phyloP scores from a whole-genome alignment of 2,797 vertebrate species.

The Lagocephalus sceleratus region DNA sequence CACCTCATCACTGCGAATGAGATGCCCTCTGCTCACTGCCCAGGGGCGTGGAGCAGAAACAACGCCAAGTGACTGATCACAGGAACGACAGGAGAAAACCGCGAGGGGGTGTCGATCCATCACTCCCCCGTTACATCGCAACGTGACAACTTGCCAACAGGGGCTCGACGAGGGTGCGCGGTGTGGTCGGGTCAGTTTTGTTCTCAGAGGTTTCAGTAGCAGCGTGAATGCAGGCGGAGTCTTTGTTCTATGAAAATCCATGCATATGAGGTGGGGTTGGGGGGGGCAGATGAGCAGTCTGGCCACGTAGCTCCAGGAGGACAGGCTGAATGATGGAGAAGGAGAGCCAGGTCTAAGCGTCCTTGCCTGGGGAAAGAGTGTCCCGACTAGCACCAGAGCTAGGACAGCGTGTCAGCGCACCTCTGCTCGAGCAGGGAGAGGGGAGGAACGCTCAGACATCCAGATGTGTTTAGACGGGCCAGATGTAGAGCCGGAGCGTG shows the following conservation, averaged over 20 bases:
- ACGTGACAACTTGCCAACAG: slow-evolving; percentile 53
- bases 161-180: slow-evolving; percentile 31
- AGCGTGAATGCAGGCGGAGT: slow-evolving; percentile 39
- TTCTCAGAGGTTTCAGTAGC: slow-evolving; percentile 28
- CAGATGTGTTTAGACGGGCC: slow-evolving; percentile 25
- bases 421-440: neutral
- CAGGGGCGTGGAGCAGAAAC: slow-evolving; percentile 68
- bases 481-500: slow-evolving; percentile 1
- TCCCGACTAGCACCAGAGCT: slow-evolving; percentile 50
- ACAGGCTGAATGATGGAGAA: slow-evolving; percentile 72
- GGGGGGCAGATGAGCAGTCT: slow-evolving; percentile 62
- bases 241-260: slow-evolving; percentile 76
- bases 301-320: slow-evolving; percentile 71
- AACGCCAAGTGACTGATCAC: slow-evolving; percentile 62
- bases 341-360: slow-evolving; percentile 66
- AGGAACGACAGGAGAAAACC: slow-evolving; percentile 73
- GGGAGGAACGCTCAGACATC: too few relatives aligned
- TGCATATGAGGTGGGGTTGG: slow-evolving; percentile 52
- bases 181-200: slow-evolving; percentile 42
- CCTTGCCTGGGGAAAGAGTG: slow-evolving; percentile 73
- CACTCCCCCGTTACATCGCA: slow-evolving; percentile 21
- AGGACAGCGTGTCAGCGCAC: slow-evolving; percentile 35
- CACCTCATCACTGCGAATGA: slow-evolving; percentile 67
- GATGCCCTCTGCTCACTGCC: slow-evolving; percentile 63
- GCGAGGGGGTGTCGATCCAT: slow-evolving; percentile 71